Percentiles rank a stretch among this genome's conserved stretches.
Evolutionary conservation across 1,140 invertebrate genomes (phyloP).

Genomic region (Drosophila azteca): DNA sequence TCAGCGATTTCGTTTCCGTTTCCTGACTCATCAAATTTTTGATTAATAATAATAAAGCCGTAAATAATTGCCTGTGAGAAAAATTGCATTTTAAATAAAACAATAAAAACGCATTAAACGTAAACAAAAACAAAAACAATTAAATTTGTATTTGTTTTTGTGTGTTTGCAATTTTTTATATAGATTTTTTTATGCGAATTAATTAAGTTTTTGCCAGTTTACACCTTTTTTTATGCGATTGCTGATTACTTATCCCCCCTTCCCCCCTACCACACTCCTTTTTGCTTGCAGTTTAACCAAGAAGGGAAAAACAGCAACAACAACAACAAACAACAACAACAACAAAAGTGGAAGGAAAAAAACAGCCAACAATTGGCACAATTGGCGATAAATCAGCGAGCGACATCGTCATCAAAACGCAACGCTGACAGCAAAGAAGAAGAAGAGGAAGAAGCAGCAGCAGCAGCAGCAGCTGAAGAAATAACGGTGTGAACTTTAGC

Average conservation of each 20-base stretch:
- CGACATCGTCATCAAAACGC: background rate
- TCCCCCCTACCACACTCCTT: background rate
- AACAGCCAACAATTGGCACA: constrained; percentile 74
- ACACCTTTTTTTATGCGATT: background rate
- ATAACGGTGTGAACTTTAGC: constrained; percentile 41
- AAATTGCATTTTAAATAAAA: too few relatives aligned
- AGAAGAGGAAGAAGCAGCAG: too few relatives aligned
- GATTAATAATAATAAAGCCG: too few relatives aligned
- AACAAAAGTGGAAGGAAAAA: constrained; percentile 42
- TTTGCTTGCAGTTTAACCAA: constrained; percentile 69
- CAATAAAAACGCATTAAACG: too few relatives aligned
- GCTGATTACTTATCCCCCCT: constrained; percentile 7
- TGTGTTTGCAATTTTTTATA: too few relatives aligned
- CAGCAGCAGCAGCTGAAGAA: background rate
- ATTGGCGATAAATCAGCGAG: constrained; percentile 76
- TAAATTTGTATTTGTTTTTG: too few relatives aligned
- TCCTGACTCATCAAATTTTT: too few relatives aligned
- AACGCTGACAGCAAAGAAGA: too few relatives aligned
- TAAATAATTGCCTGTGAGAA: too few relatives aligned
- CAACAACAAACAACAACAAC: constrained; percentile 62
- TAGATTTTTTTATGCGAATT: too few relatives aligned
- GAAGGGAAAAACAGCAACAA: constrained; percentile 44
- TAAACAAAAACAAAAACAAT: too few relatives aligned
- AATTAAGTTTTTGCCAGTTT: constrained; percentile 1
- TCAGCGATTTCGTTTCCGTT: too few relatives aligned